phyloP scores from a whole-genome alignment of 2,797 vertebrate species.

The Petrocephalus sullivani region DNA sequence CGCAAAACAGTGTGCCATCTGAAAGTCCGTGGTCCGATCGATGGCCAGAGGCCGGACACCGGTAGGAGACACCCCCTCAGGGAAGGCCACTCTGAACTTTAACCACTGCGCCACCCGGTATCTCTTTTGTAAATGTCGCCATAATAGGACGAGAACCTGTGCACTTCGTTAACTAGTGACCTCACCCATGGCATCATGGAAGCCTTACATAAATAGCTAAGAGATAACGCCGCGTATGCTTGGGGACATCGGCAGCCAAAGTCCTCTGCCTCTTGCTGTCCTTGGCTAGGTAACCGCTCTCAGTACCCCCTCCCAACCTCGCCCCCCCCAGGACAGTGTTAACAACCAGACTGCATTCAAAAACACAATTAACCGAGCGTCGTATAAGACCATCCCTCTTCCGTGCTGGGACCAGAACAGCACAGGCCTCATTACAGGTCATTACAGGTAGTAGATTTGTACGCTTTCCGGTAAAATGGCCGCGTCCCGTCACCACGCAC shows the following conservation, averaged over 20 bases:
- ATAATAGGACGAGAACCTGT: not conserved
- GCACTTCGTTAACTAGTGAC: not conserved
- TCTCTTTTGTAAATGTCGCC: not conserved
- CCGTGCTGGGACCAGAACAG: not conserved
- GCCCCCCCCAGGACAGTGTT: not conserved
- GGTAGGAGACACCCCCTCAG: not conserved
- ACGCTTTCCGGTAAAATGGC: not conserved
- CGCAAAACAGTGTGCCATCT: not conserved
- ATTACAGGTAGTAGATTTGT: not conserved
- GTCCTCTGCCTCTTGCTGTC: not conserved
- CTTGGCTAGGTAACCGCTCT: not conserved
- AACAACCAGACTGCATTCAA: not conserved
- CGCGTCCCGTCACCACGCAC: not conserved
- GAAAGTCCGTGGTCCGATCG: not conserved
- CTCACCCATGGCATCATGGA: not conserved
- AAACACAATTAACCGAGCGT: not conserved
- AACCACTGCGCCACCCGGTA: not conserved
- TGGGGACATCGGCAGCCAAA: not conserved
- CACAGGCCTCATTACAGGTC: not conserved
- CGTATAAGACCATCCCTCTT: not conserved
- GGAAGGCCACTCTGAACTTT: not conserved
- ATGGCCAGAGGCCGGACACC: not conserved
- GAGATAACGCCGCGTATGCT: not conserved
- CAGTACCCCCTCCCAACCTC: not conserved
- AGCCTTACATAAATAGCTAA: not conserved